phyloP scores from a whole-genome alignment of 1,140 invertebrate species.

The Scaptomyza hsui region DNA sequence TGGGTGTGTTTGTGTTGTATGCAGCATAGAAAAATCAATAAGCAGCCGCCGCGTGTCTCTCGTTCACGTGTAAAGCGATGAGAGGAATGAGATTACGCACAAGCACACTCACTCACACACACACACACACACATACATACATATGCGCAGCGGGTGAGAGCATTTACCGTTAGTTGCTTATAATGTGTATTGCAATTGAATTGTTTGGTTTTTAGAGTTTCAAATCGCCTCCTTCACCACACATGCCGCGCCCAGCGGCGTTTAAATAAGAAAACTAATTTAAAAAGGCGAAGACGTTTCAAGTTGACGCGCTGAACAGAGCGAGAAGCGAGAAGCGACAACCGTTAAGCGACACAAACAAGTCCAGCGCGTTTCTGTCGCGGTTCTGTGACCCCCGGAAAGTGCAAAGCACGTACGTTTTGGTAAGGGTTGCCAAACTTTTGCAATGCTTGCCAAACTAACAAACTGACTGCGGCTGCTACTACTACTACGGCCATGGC shows the following conservation, averaged over 20 bases:
- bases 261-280: neutral
- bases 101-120: constrained; percentile 9
- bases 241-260: neutral
- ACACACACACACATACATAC: neutral
- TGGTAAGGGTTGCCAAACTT: constrained; percentile 39
- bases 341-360: constrained; percentile 9
- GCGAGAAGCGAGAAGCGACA: neutral
- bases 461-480: neutral
- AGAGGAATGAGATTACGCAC: constrained; percentile 5
- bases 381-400: constrained; percentile 30
- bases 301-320: neutral
- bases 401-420: constrained; percentile 11
- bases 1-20: constrained; percentile 18
- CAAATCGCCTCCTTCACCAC: neutral
- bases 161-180: constrained; percentile 37
- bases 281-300: neutral
- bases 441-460: constrained; percentile 7
- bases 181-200: neutral
- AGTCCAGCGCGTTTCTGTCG: constrained; percentile 28
- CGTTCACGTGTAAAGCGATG: constrained; percentile 24
- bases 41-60: constrained; percentile 25
- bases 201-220: neutral
- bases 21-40: constrained; percentile 57
- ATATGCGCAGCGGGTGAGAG: constrained; percentile 1
- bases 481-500: neutral